Evolutionary conservation across 2,797 vertebrate genomes (phyloP).

Genomic region (Chaetophractus vellerosus): DNA sequence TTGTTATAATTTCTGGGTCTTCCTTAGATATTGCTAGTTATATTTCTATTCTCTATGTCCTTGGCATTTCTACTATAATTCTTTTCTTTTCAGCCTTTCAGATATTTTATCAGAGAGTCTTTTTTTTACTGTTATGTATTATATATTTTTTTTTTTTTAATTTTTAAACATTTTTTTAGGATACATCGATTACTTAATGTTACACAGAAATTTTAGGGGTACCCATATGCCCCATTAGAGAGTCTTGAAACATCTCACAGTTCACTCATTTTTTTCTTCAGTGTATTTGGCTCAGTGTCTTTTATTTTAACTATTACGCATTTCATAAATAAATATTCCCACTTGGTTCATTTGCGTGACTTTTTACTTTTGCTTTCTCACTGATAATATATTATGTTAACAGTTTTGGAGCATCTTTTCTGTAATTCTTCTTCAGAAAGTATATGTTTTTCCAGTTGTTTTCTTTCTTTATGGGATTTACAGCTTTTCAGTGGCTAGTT

Average conservation of each 20-base stretch:
- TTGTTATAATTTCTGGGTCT: background rate
- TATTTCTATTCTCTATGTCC: background rate
- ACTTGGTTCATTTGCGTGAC: background rate
- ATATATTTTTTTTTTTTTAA: no score
- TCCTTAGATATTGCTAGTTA: background rate
- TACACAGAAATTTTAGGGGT: no score
- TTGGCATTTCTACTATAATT: slow-evolving; percentile 6
- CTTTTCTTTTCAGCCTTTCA: background rate
- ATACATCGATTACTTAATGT: no score
- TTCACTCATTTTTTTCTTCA: background rate
- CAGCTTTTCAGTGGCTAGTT: background rate
- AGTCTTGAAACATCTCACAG: background rate
- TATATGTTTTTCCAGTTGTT: background rate
- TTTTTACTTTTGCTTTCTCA: background rate
- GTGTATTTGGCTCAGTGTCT: background rate
- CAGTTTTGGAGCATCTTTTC: background rate
- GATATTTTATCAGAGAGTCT: no score
- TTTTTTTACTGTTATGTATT: no score
- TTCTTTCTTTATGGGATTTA: background rate
- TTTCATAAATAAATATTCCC: background rate
- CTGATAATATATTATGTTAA: background rate
- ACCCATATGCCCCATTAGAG: no score
- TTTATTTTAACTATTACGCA: background rate
- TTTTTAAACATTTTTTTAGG: no score
- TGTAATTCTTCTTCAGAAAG: background rate